Base-by-base conservation (phyloP, 2,888 invertebrate species). In the Galerucella pusilla region DNA sequence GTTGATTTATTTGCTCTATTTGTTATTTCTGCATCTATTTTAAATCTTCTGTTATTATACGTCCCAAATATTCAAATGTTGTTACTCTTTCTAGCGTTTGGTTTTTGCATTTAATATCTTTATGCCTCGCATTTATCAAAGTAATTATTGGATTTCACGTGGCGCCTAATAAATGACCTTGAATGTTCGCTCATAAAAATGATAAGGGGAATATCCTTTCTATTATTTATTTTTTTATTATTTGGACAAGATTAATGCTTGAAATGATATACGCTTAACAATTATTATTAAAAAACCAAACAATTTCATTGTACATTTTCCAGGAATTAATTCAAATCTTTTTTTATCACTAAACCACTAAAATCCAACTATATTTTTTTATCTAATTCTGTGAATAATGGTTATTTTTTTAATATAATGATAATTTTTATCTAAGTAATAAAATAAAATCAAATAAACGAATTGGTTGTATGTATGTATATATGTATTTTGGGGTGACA, bases 331-430 rank as follows among this genome's bases (percentile, higher is more conserved):
- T 54, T 67, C 61, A 69, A 49, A 35, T 35, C 35, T 7, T 35
- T 35, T 35, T 25, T 61, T 72, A 74, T 76, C 68, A 57, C 52
- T 64, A 49, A 63, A 65, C 57, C 42, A 20, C 70, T 68, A 63
- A 45, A 68, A 65, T 49, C 16, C 46, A 65, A 70, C 57, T 67
- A 63, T 10, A 42, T n/a, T 45, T 68, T 46, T 28, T 71, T 74
- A 77, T 77, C 72, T 49, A 57, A 73, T 77, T 74, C 76, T 63
- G 20, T 60, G 76, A 77, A 74, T 70, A 49, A 46, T 59, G 69
- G 60, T 71, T 57, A 61, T 73, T 73, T 52, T 28, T 52, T 61
- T 61, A 68, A 61, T 63, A 61, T 67, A 12, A 16, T 16, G 67
- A 61, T 49, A 61, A 35, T 49, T 52, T 54, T 67, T 67, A 14